These are phyloP conservation scores for Priocnemis perturbator DNA, from an alignment of 2,888 invertebrate species.

Conservation along the genomic window DNA sequence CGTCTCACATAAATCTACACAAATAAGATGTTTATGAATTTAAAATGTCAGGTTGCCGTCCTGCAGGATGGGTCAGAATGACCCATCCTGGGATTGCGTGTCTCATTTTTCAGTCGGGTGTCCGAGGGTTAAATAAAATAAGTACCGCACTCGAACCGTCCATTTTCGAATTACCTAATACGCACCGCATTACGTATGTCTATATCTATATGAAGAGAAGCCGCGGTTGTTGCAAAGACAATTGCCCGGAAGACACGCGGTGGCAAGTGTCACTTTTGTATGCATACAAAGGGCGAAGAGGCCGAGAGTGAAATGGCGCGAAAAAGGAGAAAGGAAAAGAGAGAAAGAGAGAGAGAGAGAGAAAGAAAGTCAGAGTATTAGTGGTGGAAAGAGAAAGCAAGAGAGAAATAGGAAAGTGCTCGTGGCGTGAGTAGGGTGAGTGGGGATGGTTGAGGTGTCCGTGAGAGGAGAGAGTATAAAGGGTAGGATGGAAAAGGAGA, in stretches of 20 bases:
- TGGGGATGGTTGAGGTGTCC: not conserved
- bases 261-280: slow-evolving; percentile 51
- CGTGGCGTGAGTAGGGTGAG: not conserved
- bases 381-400: not conserved
- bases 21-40: no score
- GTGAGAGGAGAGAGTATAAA: not conserved
- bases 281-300: slow-evolving; percentile 42
- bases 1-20: no score
- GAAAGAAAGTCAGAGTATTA: slow-evolving; percentile 10
- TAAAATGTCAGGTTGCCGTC: no score
- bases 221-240: slow-evolving; percentile 36
- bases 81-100: no score
- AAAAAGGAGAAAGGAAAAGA: slow-evolving; percentile 19
- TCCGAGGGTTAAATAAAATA: no score
- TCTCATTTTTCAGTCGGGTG: no score
- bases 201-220: no score
- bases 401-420: not conserved
- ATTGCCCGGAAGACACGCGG: slow-evolving; percentile 47
- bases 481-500: not conserved
- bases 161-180: no score
- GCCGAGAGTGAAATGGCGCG: slow-evolving; percentile 1
- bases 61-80: no score
- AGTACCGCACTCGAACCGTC: no score
- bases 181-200: no score
- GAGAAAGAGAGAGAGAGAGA: no score